Percentiles rank a stretch among this genome's conserved stretches.
Conservation (phyloP, 2,113 vertebrate species). For the Serinus canaria region DNA sequence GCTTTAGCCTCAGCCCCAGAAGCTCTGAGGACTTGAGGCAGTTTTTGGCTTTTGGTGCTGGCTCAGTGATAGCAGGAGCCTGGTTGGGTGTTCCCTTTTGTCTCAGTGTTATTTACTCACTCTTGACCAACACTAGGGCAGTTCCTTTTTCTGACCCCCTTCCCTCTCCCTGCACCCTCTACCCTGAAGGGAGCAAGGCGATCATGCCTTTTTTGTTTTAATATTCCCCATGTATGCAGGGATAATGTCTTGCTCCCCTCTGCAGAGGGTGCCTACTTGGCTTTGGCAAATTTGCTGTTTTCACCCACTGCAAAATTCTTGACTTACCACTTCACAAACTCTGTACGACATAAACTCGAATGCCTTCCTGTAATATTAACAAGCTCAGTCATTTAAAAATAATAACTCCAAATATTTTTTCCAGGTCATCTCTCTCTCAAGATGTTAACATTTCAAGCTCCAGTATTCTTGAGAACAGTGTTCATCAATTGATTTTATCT, state of each 20-base stretch:
- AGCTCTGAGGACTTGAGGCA: background rate
- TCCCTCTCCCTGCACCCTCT: background rate
- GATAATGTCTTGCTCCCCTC: background rate
- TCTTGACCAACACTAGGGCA: background rate
- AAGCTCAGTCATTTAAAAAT: background rate
- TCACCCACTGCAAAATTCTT: background rate
- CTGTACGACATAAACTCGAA: background rate
- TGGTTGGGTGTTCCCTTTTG: background rate
- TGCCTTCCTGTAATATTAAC: background rate
- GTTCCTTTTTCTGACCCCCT: background rate
- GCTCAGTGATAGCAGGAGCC: background rate
- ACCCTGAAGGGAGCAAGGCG: background rate
- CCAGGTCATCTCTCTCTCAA: background rate
- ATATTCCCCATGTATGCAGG: rapidly evolving
- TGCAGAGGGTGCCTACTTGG: background rate
- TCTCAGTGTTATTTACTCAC: background rate
- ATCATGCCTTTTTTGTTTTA: background rate
- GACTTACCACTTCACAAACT: background rate
- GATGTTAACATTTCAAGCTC: background rate
- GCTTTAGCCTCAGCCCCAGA: background rate
- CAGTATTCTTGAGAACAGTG: background rate
- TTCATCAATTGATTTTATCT: background rate
- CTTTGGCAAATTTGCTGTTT: background rate
- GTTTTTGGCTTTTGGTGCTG: background rate
- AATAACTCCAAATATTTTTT: background rate